Percentiles rank a stretch among this genome's conserved stretches.
Conservation (phyloP, 2,113 vertebrate genomes). For the Turnix velox region DNA sequence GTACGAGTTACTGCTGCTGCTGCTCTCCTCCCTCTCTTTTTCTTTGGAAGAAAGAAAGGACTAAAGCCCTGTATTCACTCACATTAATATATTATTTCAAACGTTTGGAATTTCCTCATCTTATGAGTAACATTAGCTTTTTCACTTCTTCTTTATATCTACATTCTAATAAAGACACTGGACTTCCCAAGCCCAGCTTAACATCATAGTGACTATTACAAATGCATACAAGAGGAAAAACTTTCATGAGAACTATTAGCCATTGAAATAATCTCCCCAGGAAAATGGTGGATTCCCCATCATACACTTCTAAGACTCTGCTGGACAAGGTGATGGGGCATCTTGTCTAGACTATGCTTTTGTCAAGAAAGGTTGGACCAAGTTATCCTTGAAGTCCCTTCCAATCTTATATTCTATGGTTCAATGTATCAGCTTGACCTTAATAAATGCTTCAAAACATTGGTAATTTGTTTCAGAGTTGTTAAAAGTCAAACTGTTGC, state of each 20-base stretch:
- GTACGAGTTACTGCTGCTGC: slow-evolving; percentile 35
- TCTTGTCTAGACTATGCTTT: not conserved
- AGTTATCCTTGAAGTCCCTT: not conserved
- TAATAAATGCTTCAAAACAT: not conserved
- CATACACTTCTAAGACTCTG: not conserved
- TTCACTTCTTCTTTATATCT: not conserved
- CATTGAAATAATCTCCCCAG: not conserved
- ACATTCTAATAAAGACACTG: not conserved
- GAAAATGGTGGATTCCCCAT: not conserved
- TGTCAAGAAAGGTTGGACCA: not conserved
- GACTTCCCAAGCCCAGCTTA: not conserved
- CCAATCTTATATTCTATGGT: not conserved
- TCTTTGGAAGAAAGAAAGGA: not conserved
- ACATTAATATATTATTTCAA: not conserved
- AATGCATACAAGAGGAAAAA: not conserved
- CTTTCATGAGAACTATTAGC: not conserved
- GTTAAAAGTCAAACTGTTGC: not conserved
- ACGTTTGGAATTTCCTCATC: not conserved
- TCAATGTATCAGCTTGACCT: not conserved
- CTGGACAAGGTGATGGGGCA: not conserved
- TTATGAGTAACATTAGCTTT: not conserved
- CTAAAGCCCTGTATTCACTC: not conserved
- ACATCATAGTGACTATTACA: not conserved
- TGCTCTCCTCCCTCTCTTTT: not conserved
- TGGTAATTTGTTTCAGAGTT: not conserved